A percentile compares a stretch with the other conserved stretches of the same genome.
phyloP scores from a whole-genome alignment of 2,797 vertebrate genomes.

The Loris lydekkerianus region DNA sequence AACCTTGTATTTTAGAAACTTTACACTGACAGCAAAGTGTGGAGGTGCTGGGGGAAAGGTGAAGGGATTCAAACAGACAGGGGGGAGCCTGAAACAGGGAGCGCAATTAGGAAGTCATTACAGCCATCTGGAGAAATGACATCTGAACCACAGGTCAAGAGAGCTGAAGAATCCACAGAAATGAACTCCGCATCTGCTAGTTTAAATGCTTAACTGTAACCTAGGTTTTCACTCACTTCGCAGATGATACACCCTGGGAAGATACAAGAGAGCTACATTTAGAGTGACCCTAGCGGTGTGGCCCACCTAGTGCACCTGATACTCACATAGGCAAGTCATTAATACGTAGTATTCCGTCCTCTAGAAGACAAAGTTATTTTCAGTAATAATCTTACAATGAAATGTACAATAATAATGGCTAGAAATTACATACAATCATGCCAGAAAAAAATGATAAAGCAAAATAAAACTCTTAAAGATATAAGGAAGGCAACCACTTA shows the following conservation, averaged over 20 bases:
- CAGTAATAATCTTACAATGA: neutral
- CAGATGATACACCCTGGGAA: neutral
- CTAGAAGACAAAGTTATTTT: neutral
- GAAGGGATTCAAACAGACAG: neutral
- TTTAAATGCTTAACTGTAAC: neutral
- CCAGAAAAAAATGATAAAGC: neutral
- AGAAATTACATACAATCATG: neutral
- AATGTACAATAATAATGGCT: neutral
- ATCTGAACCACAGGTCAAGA: neutral
- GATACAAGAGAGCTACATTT: neutral
- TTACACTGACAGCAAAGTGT: neutral
- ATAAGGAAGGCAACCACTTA: neutral
- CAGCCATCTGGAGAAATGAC: neutral
- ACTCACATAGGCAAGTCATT: neutral
- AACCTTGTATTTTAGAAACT: neutral
- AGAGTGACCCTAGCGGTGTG: neutral
- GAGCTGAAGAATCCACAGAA: neutral
- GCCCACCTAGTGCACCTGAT: neutral
- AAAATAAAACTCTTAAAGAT: constrained; percentile 1
- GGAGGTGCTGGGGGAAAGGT: too few relatives aligned
- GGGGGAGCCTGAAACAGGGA: neutral
- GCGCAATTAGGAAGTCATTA: neutral
- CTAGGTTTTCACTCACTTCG: neutral
- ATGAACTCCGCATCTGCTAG: neutral
- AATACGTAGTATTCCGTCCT: neutral